A percentile compares a stretch with the other conserved stretches of the same genome.
Conservation (phyloP, 2,113 vertebrate species). For the Vidua macroura region DNA sequence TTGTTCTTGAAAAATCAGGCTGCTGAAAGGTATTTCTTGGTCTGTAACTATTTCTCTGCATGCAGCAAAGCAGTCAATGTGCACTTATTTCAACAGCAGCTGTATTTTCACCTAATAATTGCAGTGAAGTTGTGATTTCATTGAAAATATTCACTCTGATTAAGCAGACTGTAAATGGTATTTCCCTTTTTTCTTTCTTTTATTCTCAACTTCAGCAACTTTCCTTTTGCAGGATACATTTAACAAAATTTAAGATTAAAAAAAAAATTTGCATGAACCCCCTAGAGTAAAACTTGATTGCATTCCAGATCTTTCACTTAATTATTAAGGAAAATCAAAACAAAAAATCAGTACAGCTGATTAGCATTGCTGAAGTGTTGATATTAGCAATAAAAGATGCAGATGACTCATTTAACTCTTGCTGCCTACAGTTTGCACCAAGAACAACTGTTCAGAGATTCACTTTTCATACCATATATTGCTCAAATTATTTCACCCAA, state of each 20-base stretch:
- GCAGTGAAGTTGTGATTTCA: constrained; percentile 5
- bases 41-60: not conserved
- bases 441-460: not conserved
- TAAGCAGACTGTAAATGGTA: constrained; percentile 11
- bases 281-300: constrained; percentile 77
- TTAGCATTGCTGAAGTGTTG: constrained; percentile 76
- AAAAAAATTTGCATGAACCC: constrained; percentile 72
- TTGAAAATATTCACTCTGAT: constrained; percentile 35
- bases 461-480: not conserved
- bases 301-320: constrained; percentile 75
- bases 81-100: not conserved
- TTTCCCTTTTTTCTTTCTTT: not conserved
- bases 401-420: constrained; percentile 70
- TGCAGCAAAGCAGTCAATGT: not conserved
- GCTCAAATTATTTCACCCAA: not conserved
- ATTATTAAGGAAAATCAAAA: constrained; percentile 80
- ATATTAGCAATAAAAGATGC: constrained; percentile 63
- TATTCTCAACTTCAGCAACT: constrained; percentile 51
- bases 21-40: not conserved
- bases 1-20: not conserved
- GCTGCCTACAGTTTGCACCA: not conserved
- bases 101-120: not conserved
- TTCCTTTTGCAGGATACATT: constrained; percentile 49
- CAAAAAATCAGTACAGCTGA: constrained; percentile 78
- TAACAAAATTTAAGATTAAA: constrained; percentile 59